Conservation (phyloP, 1,140 invertebrate genomes). For the Thereuonema tuberculata region DNA sequence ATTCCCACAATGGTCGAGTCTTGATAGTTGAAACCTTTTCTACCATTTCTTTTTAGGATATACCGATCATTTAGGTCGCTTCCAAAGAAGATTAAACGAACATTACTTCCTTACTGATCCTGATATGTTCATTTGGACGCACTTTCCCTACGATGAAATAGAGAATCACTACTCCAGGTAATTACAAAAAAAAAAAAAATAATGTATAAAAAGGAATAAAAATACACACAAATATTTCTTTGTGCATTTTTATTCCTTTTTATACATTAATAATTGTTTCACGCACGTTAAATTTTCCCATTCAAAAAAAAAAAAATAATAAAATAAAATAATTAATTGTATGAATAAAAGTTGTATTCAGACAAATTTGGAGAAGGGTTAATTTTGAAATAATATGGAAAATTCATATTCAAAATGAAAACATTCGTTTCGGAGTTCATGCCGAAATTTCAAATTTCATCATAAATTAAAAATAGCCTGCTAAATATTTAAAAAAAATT, state of each 20-base stretch:
- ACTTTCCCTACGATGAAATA: conserved; percentile 36
- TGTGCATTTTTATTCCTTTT: too few relatives aligned
- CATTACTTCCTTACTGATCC: conserved; percentile 41
- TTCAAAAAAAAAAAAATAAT: not conserved
- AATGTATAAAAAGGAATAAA: too few relatives aligned
- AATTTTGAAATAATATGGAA: not conserved
- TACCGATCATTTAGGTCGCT: conserved; percentile 27
- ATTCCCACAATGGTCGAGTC: too few relatives aligned
- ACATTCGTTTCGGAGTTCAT: not conserved
- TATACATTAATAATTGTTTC: too few relatives aligned
- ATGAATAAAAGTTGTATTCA: not conserved
- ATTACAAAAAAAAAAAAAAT: not conserved
- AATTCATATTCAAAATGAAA: not conserved
- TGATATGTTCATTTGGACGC: conserved; percentile 39
- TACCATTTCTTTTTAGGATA: conserved; percentile 21
- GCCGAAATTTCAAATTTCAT: too few relatives aligned
- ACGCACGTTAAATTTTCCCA: too few relatives aligned
- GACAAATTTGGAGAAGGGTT: not conserved
- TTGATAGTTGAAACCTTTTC: not conserved
- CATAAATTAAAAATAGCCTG: too few relatives aligned
- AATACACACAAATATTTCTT: not conserved
- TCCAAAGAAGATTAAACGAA: conserved; percentile 24
- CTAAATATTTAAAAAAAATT: too few relatives aligned
- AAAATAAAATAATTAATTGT: conserved; percentile 5
- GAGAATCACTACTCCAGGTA: conserved; percentile 28